Base-by-base conservation (phyloP, 2,113 vertebrate species). In the Hippocampus barbouri region DNA sequence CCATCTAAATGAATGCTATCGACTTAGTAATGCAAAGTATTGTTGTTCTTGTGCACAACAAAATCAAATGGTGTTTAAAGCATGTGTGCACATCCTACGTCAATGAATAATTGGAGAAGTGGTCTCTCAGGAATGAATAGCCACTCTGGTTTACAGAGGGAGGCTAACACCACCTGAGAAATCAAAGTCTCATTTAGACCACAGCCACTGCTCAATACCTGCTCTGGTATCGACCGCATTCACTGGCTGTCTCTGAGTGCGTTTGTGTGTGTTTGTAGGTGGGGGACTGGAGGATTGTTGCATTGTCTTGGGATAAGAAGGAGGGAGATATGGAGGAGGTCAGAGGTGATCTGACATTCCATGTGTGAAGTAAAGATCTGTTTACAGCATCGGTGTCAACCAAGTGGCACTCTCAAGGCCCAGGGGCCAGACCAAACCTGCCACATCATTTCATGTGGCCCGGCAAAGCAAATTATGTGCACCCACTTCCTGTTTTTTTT, bases 131-230 rank as follows among this genome's bases (percentile, higher is more conserved):
- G 81, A 66, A 74, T 38, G 69, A 79, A 70, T 83, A 60, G 56
- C 77, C 81, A 25, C 79, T 73, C 64, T 8, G 73, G 71, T 84
- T 82, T 82, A 80, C 83, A 64, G 71, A 66, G 79, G 59, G 43
- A 14, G 14, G 71, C 68, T 66, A 80, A 67, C 20, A 75, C 83
- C 78, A 78, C 69, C 20, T 0, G 81, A 87, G 83, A 86, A 87
- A 89, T 89, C 89, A 85, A 88, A 86, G 67, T 79, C 83, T 87
- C 84, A 88, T 87, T 87, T 86, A 77, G 83, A 81, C 66, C 75
- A 72, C 77, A 77, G 85, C 71, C 69, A 49, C 83, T 72, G 82
- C 85, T 89, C 85, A 66, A 84, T 87, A 84, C 65, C 70, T 8
- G 71, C 82, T 82, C 77, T 5, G 30, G 21, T 77, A 88, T 88